phyloP scores from a whole-genome alignment of 2,888 invertebrate genomes.

The Metallyticus violacea region DNA sequence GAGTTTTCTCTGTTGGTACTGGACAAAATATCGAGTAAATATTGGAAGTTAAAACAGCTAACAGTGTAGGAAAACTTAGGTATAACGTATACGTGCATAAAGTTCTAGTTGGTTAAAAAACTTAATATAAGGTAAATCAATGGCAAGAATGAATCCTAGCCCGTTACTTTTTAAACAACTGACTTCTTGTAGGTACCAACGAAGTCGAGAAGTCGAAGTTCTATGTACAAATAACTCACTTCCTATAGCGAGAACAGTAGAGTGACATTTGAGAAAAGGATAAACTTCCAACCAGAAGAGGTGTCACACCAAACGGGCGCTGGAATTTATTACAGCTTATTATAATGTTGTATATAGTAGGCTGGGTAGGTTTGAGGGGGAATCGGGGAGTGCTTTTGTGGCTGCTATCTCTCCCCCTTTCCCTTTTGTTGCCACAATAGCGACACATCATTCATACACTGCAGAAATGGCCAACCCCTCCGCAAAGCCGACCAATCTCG shows the following conservation, averaged over 20 bases:
- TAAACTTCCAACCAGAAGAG: background rate
- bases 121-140: too few relatives aligned
- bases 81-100: too few relatives aligned
- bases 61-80: too few relatives aligned
- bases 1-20: too few relatives aligned
- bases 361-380: too few relatives aligned
- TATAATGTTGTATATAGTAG: background rate
- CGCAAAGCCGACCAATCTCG: background rate
- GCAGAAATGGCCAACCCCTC: background rate
- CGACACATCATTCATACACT: background rate
- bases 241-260: too few relatives aligned
- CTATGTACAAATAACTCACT: background rate
- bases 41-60: too few relatives aligned
- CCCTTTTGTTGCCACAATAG: background rate
- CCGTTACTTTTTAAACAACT: too few relatives aligned
- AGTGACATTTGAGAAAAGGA: background rate
- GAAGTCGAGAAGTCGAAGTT: background rate
- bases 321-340: background rate
- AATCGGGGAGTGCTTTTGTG: background rate
- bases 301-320: conserved; percentile 5
- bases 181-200: too few relatives aligned
- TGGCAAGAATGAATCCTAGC: too few relatives aligned
- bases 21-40: too few relatives aligned
- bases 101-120: too few relatives aligned
- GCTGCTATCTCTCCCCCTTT: background rate